Evolutionary conservation across 1,140 invertebrate species (phyloP).

Genomic region (Zophobas atratus): DNA sequence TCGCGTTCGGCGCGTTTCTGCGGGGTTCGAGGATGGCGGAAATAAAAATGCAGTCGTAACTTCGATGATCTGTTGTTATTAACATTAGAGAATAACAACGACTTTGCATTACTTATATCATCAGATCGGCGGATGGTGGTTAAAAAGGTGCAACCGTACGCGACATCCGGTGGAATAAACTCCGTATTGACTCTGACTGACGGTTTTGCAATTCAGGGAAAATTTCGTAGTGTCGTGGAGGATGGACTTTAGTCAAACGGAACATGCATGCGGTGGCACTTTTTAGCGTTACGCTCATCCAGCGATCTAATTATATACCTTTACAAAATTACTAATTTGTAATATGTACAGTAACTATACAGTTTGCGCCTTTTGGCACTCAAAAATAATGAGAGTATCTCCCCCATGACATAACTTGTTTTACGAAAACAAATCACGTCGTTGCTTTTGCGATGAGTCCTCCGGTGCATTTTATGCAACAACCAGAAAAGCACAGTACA

Average conservation of each 20-base stretch:
- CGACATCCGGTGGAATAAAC: constrained; percentile 1
- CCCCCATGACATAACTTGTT: constrained; percentile 38
- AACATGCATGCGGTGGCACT: constrained; percentile 9
- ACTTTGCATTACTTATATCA: constrained; percentile 30
- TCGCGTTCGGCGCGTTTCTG: constrained; percentile 23
- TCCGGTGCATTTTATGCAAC: constrained; percentile 34
- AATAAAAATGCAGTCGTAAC: constrained; percentile 36
- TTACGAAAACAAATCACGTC: constrained; percentile 40
- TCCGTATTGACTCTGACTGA: neutral
- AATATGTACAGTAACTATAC: constrained; percentile 48
- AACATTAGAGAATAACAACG: constrained; percentile 45
- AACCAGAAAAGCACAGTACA: constrained; percentile 6
- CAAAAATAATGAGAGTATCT: constrained; percentile 39
- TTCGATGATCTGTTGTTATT: constrained; percentile 45
- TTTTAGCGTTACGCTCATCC: constrained; percentile 18
- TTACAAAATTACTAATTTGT: constrained; percentile 41
- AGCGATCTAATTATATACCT: constrained; percentile 40
- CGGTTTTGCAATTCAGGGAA: neutral
- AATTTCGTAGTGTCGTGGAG: constrained; percentile 3
- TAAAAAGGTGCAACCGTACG: constrained; percentile 17
- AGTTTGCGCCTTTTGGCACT: constrained; percentile 42
- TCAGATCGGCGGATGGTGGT: constrained; percentile 18
- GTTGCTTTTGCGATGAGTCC: constrained; percentile 19
- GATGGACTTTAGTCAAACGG: constrained; percentile 13
- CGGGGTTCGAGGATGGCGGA: constrained; percentile 7